These are phyloP conservation scores for Drosophila grimshawi DNA, from an alignment of 1,140 invertebrate species.

Conservation along the genomic window DNA sequence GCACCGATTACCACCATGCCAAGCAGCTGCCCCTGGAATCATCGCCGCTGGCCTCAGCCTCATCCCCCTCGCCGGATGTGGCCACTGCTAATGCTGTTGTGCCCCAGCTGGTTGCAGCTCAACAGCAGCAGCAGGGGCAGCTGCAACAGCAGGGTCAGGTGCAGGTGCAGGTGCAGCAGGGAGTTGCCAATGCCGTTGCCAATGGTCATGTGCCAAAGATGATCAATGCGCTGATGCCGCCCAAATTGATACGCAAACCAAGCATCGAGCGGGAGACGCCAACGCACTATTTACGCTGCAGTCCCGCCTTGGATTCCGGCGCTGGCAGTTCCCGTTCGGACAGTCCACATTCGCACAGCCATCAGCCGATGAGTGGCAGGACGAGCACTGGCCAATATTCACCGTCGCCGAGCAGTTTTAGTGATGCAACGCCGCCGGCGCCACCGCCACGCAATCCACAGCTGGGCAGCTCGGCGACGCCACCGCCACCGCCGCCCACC, in stretches of 20 bases:
- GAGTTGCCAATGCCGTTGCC: slow-evolving; percentile 24
- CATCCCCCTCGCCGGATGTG: slow-evolving; percentile 65
- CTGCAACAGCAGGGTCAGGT: slow-evolving; percentile 19
- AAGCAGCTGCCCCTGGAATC: slow-evolving; percentile 76
- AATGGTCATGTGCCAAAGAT: slow-evolving; percentile 82
- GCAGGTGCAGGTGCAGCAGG: slow-evolving; percentile 13
- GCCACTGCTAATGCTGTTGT: background rate
- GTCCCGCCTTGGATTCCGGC: slow-evolving; percentile 93
- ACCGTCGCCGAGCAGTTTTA: slow-evolving; percentile 87
- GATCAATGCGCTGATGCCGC: slow-evolving; percentile 86
- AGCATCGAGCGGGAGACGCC: slow-evolving; percentile 92
- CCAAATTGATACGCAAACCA: slow-evolving; percentile 93
- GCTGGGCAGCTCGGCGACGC: slow-evolving; percentile 88
- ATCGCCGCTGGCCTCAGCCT: slow-evolving; percentile 57
- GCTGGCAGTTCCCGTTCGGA: slow-evolving; percentile 95
- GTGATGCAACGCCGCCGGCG: slow-evolving; percentile 89
- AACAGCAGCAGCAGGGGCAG: too few relatives aligned
- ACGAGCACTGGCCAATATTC: slow-evolving; percentile 88
- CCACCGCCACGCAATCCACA: slow-evolving; percentile 88
- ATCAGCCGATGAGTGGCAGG: slow-evolving; percentile 84
- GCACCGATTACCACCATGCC: slow-evolving; percentile 75
- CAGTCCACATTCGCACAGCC: slow-evolving; percentile 89
- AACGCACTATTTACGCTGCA: slow-evolving; percentile 88
- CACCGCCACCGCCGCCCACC: slow-evolving; percentile 88
- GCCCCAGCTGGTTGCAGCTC: too few relatives aligned